These are phyloP conservation scores for Pteruthius melanotis DNA, from an alignment of 2,113 vertebrate genomes.

Conservation along the genomic window DNA sequence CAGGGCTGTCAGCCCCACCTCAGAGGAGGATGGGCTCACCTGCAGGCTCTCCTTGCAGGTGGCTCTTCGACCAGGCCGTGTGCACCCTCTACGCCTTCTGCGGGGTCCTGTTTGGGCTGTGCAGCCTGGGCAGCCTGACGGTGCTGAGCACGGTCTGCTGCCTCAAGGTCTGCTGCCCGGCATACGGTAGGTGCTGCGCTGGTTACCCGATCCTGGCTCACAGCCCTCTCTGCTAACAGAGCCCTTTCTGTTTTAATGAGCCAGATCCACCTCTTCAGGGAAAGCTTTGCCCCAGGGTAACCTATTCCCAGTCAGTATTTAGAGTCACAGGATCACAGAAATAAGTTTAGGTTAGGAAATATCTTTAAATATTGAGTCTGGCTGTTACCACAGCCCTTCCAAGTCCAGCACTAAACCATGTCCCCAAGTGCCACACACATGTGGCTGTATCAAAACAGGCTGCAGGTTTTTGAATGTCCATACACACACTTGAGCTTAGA, in stretches of 20 bases:
- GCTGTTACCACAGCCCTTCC: neutral
- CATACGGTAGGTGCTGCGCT: constrained; percentile 73
- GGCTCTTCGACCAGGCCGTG: constrained; percentile 72
- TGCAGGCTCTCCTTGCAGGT: constrained; percentile 62
- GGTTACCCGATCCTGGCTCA: neutral
- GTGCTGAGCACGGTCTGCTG: constrained; percentile 84
- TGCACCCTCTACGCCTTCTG: constrained; percentile 83
- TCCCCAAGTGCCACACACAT: neutral
- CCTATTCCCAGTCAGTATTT: neutral
- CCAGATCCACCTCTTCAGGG: neutral
- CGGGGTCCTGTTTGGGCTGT: constrained; percentile 82
- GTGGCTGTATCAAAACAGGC: neutral
- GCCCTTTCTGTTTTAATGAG: neutral
- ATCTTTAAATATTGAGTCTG: neutral
- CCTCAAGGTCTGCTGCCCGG: constrained; percentile 84
- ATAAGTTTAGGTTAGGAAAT: neutral
- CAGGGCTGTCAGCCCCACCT: neutral
- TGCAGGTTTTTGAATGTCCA: fast-evolving
- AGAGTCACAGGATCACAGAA: neutral
- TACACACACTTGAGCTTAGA: neutral
- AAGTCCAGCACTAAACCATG: neutral
- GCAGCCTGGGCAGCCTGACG: constrained; percentile 83
- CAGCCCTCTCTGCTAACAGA: neutral
- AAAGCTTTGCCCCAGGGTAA: neutral
- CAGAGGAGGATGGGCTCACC: neutral